These are phyloP conservation scores for Tapera naevia DNA, from an alignment of 2,797 vertebrate species.

Conservation along the genomic window DNA sequence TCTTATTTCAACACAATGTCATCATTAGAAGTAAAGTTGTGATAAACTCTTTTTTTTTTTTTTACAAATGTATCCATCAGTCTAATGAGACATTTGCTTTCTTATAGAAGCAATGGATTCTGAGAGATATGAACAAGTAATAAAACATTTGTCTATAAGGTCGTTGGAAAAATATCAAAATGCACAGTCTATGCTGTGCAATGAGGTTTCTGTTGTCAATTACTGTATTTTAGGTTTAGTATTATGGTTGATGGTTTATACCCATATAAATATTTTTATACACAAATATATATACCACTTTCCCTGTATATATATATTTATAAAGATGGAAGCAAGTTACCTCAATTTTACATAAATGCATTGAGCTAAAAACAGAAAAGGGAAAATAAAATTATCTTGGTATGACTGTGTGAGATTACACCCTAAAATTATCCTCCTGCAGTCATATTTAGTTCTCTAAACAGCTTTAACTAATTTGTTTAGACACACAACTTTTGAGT, in stretches of 20 bases:
- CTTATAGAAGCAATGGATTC: not conserved
- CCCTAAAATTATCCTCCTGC: conserved; percentile 7
- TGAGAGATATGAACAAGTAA: not conserved
- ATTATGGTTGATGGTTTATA: not conserved
- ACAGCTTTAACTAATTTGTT: conserved; percentile 30
- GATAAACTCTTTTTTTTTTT: not conserved
- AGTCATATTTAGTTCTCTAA: conserved; percentile 23
- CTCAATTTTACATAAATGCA: not conserved
- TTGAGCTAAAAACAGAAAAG: not conserved
- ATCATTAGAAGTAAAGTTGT: not conserved
- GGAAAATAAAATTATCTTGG: conserved; percentile 27
- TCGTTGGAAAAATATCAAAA: not conserved
- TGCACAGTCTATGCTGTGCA: accelerated
- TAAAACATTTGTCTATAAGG: not conserved
- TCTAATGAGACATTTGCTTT: not conserved
- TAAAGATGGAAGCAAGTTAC: not conserved
- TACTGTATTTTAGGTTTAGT: not conserved
- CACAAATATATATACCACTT: not conserved
- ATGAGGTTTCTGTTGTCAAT: not conserved
- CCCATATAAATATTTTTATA: not conserved
- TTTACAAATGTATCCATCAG: not conserved
- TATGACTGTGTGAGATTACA: conserved; percentile 25
- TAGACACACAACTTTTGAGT: not conserved
- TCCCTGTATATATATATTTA: not conserved
- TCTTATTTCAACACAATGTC: not conserved